Percentiles rank a stretch among this genome's conserved stretches.
Conservation (phyloP, 2,113 vertebrate genomes). For the Vulpes vulpes region DNA sequence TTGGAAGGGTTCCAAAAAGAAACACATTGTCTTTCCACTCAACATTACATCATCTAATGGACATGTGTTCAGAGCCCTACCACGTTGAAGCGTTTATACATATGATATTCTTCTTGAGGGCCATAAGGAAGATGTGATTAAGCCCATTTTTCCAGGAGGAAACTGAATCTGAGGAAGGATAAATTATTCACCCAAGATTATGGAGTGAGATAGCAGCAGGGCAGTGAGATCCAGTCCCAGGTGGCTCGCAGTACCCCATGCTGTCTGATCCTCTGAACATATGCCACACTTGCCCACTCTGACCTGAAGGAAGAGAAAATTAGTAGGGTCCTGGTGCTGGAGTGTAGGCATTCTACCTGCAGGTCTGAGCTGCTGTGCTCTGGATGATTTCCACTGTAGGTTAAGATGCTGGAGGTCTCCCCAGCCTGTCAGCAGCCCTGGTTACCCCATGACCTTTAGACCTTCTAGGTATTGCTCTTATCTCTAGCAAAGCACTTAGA, state of each 20-base stretch:
- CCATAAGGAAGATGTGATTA: not conserved
- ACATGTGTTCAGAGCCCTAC: not conserved
- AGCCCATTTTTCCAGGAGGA: not conserved
- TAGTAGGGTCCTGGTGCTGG: not conserved
- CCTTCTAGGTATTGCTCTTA: not conserved
- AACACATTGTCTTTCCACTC: not conserved
- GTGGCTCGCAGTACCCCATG: fast-evolving
- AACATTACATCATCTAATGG: not conserved
- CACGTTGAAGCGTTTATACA: not conserved
- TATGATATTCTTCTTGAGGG: not conserved
- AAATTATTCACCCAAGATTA: not conserved
- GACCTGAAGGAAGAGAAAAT: not conserved
- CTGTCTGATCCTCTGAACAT: not conserved
- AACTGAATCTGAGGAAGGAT: not conserved
- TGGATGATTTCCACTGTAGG: not conserved
- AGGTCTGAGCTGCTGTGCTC: not conserved
- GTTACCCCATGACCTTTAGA: not conserved
- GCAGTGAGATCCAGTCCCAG: not conserved
- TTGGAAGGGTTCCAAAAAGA: not conserved
- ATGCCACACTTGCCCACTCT: not conserved
- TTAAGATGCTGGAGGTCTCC: not conserved
- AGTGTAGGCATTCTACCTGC: not conserved
- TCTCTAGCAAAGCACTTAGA: not conserved
- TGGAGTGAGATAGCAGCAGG: not conserved
- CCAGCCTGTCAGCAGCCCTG: not conserved